A percentile compares a stretch with the other conserved stretches of the same genome.
These are phyloP conservation scores for Corythornis cristatus DNA, from an alignment of 2,113 vertebrate genomes.

Conservation along the genomic window DNA sequence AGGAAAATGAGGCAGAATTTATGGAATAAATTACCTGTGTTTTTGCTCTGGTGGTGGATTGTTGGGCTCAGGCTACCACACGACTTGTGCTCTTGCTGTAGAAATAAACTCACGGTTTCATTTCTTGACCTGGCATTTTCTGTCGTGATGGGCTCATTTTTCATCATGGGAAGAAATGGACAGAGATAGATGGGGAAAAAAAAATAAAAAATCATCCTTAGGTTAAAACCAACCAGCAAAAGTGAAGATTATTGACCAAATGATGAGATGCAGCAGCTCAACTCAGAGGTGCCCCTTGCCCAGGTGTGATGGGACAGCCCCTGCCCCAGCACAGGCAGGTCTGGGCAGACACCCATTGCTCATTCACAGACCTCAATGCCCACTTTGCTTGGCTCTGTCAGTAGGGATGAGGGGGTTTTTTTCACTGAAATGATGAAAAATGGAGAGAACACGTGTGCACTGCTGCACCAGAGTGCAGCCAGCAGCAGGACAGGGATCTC, in stretches of 20 bases:
- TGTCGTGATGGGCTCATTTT: not conserved
- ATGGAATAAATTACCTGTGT: not conserved
- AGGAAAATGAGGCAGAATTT: constrained; percentile 18
- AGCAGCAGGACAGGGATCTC: not conserved
- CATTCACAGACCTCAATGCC: not conserved
- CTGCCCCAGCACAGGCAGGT: not conserved
- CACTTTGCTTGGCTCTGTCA: not conserved
- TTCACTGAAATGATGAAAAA: fast-evolving
- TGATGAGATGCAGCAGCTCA: not conserved
- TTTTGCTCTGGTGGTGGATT: not conserved
- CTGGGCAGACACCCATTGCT: not conserved
- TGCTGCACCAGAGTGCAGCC: not conserved
- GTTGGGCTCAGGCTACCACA: not conserved
- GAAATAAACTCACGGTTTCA: not conserved
- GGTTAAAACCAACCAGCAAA: not conserved
- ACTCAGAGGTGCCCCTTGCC: not conserved
- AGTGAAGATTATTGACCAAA: not conserved
- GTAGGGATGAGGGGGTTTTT: not conserved
- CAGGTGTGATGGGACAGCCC: not conserved
- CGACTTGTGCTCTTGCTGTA: not conserved
- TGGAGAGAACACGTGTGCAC: fast-evolving
- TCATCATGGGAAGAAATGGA: not conserved
- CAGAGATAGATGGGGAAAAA: not conserved
- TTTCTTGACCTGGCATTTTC: not conserved
- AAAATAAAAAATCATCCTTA: not conserved